Evolutionary conservation across 92 coral and sea anemone genomes (phyloP), one percentile per base, ranked within the genome.

Genomic region (Parazoanthus darwini): DNA sequence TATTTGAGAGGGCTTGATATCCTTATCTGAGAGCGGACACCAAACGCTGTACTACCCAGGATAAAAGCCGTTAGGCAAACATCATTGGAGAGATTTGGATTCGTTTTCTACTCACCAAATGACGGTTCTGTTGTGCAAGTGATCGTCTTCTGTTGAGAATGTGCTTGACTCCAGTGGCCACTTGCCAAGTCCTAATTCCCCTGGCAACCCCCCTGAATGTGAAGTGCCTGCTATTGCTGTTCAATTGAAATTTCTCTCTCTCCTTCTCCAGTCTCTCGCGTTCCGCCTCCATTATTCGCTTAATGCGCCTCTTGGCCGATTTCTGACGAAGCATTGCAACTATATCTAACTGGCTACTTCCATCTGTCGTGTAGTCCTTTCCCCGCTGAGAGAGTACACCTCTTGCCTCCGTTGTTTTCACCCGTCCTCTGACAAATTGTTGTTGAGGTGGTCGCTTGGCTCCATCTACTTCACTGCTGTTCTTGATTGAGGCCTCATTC

Each of bases 221-320:
- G 33, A 38, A 82, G 4, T 80, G 85, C 29, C n/a, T 48, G 23
- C 1, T 6, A 9, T 81, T 48, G 23, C 1, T 6, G 15, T 81
- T 77, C 85, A 25, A n/a, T 68, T 68, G 82, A 37, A 29, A 35
- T 2, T 67, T 74, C 13, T 71, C 89, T 79, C 65, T 82, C 81
- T 90, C 92, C 50, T 38, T 90, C 39, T 89, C 91, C 14, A 81
- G 88, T 70, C 85, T 89, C 8, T 91, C 95, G 6, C 70, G 92
- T 11, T 95, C 98, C 9, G 92, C 92, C 67, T 86, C 87, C 94
- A 92, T 81, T 23, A 95, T 95, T 35, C 98, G 90, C 6, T 88
- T 88, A 22, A 92, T 90, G 65, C 98, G 81, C 77, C 98, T 88
- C 58, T 73, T 93, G 33, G 98, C 94, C 71, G 96, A 93, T 46